A percentile compares a stretch with the other conserved stretches of the same genome.
phyloP scores from a whole-genome alignment of 2,797 vertebrate genomes.

The Acanthurus leucopareius region DNA sequence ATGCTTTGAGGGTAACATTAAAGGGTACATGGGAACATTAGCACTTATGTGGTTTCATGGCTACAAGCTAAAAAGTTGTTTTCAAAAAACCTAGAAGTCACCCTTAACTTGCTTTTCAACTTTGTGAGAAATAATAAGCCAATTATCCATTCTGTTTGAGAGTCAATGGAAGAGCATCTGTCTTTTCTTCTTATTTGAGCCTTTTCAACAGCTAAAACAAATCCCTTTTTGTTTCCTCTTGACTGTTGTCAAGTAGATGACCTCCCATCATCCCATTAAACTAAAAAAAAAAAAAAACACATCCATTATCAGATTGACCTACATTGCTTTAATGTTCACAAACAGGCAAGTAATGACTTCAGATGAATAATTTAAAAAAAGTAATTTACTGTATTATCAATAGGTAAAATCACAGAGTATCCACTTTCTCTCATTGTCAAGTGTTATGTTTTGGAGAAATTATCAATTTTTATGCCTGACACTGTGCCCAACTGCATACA shows the following conservation, averaged over 20 bases:
- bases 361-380: not conserved
- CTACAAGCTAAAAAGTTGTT: not conserved
- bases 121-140: not conserved
- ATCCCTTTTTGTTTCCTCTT: too few species aligned
- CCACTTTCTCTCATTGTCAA: not conserved
- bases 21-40: conserved; percentile 11
- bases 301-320: not conserved
- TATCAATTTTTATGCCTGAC: too few species aligned
- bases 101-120: not conserved
- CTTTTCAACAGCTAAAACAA: not conserved
- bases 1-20: not conserved
- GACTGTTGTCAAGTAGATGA: too few species aligned
- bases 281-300: not conserved
- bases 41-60: not conserved
- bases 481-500: not conserved
- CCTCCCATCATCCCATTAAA: not conserved
- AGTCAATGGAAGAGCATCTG: not conserved
- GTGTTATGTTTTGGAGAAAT: not conserved
- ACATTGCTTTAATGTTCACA: not conserved
- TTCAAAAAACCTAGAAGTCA: not conserved
- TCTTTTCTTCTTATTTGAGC: not conserved
- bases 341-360: not conserved
- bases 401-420: not conserved
- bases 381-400: not conserved
- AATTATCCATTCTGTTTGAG: not conserved